A percentile compares a stretch with the other conserved stretches of the same genome.
Conservation (phyloP, 2,797 vertebrate genomes). For the Danio choprae region DNA sequence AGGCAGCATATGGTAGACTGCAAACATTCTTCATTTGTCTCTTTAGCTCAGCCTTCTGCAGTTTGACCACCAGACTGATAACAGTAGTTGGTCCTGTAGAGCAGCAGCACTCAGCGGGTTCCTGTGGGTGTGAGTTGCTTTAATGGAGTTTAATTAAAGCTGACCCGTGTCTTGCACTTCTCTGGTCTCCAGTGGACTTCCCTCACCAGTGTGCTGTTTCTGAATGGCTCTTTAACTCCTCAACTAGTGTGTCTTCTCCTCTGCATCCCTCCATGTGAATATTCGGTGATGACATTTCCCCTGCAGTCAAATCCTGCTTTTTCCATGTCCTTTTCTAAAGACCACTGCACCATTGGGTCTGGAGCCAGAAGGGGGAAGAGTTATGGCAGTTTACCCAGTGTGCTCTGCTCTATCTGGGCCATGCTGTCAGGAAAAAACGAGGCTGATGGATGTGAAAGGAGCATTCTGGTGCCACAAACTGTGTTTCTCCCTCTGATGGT, state of each 20-base stretch:
- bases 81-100: not conserved
- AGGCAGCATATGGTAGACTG: no score
- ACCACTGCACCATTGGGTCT: slow-evolving; percentile 16
- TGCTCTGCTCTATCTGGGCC: slow-evolving; percentile 17
- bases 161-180: slow-evolving; percentile 27
- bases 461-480: slow-evolving; percentile 7
- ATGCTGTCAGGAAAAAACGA: slow-evolving; percentile 6
- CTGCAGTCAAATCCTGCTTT: slow-evolving; percentile 11
- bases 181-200: slow-evolving; percentile 13
- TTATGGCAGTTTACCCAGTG: slow-evolving; percentile 1
- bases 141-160: slow-evolving; percentile 40
- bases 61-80: not conserved
- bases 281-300: slow-evolving; percentile 20
- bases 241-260: slow-evolving; percentile 12
- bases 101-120: not conserved
- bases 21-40: not conserved
- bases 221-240: slow-evolving; percentile 13
- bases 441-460: slow-evolving; percentile 35
- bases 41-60: not conserved
- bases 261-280: not conserved
- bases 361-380: not conserved
- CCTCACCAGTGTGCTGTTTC: slow-evolving; percentile 4
- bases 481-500: slow-evolving; percentile 3
- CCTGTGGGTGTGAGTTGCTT: not conserved
- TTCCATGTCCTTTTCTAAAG: not conserved